Conservation (phyloP, 2,797 vertebrate species). For the Scomberomorus guttatus region DNA sequence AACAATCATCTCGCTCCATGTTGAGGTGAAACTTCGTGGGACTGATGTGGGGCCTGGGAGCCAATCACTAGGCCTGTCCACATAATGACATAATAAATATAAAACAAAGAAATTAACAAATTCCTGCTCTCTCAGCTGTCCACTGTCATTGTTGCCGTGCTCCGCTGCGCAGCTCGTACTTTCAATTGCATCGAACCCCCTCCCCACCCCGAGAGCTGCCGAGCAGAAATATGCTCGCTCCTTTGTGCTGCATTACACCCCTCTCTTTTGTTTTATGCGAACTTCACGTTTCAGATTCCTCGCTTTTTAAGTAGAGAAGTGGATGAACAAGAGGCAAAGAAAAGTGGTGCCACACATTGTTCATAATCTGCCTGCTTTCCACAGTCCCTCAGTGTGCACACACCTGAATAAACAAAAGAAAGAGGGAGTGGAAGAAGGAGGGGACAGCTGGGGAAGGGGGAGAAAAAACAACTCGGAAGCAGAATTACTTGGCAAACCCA, state of each 20-base stretch:
- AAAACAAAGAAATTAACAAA: slow-evolving; percentile 29
- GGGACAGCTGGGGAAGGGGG: slow-evolving; percentile 50
- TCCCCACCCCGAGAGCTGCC: slow-evolving; percentile 22
- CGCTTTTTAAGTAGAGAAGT: slow-evolving; percentile 4
- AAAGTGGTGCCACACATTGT: slow-evolving; percentile 37
- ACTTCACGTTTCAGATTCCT: slow-evolving; percentile 19
- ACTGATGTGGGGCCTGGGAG: slow-evolving; percentile 62
- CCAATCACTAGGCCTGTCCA: slow-evolving; percentile 73
- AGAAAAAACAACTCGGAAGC: slow-evolving; percentile 63
- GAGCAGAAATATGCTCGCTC: slow-evolving; percentile 32
- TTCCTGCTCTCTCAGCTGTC: slow-evolving; percentile 81
- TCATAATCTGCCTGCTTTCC: slow-evolving; percentile 53
- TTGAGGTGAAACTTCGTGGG: slow-evolving; percentile 64
- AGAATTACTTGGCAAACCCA: slow-evolving; percentile 56
- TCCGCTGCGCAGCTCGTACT: slow-evolving; percentile 51
- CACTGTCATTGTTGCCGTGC: slow-evolving; percentile 60
- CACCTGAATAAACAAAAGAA: slow-evolving; percentile 85
- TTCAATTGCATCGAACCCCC: slow-evolving; percentile 50
- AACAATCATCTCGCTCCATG: slow-evolving; percentile 53
- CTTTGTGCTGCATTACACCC: background rate
- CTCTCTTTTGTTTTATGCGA: slow-evolving; percentile 3
- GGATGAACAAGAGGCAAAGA: slow-evolving; percentile 1
- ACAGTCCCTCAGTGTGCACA: slow-evolving; percentile 54
- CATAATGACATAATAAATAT: slow-evolving; percentile 54
- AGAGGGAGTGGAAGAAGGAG: slow-evolving; percentile 63